Base-by-base conservation (phyloP, 2,888 invertebrate genomes). In the Cosmia trapezina region DNA sequence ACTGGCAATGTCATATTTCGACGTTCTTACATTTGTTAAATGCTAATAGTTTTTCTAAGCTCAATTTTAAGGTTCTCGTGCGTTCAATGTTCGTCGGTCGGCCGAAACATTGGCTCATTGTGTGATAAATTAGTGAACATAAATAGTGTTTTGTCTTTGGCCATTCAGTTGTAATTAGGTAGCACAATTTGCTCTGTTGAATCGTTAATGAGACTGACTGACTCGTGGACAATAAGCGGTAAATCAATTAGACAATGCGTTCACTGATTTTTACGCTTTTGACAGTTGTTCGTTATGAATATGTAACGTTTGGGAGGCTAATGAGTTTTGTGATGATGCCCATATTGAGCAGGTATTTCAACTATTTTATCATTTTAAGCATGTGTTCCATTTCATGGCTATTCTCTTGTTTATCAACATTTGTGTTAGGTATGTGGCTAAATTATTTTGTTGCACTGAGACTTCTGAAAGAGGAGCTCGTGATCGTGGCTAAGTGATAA, bases 131-230 rank as follows among this genome's bases (percentile, higher is more conserved):
- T 83, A 93, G 88, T 91, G 94, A 94, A 94, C 96, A 96, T 96
- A 96, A 96, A 96, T 96, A 96, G 93, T 87, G 86, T 91, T 94
- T 96, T 96, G 96, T 96, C 92, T 95, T 91, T 91, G 86, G 86
- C 89, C 91, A 94, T 96, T 95, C 93, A 92, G 87, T 91, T 94
- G 86, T 95, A 95, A 96, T 96, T 94, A 95, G 96, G 96, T 96
- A 96, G 96, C 96, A 95, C 94, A 94, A 96, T 96, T 95, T 92
- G 93, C 92, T 93, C 93, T 94, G 91, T 92, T 95, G 95, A 94
- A 96, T 95, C 93, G 89, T 87, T 94, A 94, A 96, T 95, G 93
- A 95, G 94, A 87, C 85, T 79, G 90, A 89, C 89, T 93, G 88
- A 89, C 89, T 89, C 76, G 87, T 74, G 88, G 89, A 95, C 94